phyloP scores from a whole-genome alignment of 2,888 invertebrate genomes.

The Pandemis heparana region DNA sequence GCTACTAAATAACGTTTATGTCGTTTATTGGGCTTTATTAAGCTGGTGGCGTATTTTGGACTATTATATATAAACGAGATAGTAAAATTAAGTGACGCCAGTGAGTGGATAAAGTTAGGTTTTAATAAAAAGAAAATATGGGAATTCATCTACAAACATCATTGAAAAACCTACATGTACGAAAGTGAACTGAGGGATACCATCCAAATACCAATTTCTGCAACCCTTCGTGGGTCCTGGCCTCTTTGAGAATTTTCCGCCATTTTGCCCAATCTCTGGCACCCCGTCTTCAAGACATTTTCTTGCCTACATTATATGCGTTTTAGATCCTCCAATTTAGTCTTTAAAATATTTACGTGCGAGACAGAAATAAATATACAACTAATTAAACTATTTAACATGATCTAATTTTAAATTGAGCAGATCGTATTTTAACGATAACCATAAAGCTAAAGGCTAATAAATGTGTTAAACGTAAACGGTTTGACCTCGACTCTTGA shows the following conservation, averaged over 20 bases:
- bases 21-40: not conserved
- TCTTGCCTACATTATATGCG: too few species aligned
- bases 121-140: too few species aligned
- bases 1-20: not conserved
- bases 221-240: too few species aligned
- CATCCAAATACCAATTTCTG: too few species aligned
- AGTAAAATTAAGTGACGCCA: not conserved
- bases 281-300: too few species aligned
- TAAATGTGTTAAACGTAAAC: not conserved
- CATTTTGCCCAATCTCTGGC: too few species aligned
- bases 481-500: slow-evolving; percentile 8
- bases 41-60: not conserved
- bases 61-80: not conserved
- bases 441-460: slow-evolving; percentile 4
- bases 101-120: too few species aligned
- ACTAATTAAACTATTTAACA: not conserved
- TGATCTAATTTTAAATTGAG: slow-evolving; percentile 7
- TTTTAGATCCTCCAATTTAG: too few species aligned
- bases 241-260: too few species aligned
- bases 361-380: not conserved
- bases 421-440: slow-evolving; percentile 10
- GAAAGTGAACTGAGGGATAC: too few species aligned
- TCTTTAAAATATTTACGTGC: not conserved
- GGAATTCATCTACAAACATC: too few species aligned
- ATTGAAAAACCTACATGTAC: too few species aligned